Base-by-base conservation (phyloP, 1,140 invertebrate genomes). In the Drosophila jambulina region DNA sequence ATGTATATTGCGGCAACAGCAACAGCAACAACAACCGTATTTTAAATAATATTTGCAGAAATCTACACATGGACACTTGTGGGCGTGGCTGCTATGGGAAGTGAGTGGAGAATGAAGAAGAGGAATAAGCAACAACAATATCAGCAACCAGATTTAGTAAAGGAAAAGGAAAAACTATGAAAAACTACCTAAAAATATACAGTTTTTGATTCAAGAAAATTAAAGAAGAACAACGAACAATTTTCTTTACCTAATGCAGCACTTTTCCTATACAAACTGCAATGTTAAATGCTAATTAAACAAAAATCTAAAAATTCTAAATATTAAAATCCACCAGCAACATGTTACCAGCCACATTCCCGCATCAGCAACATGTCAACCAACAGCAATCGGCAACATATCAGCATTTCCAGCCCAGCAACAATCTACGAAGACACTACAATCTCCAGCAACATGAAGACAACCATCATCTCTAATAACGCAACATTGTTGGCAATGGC, bases 1-100 rank as follows among this genome's bases (percentile, higher is more conserved):
- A 48, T 48, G 46, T 48, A 78, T 51, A 75, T 38, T 34, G 63
- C 58, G 75, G 53, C 54, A 25, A 46, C 45, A 80, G 48, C 63
- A 76, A 72, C 62, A 75, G 67, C 56, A 76, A 72, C 63, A 76
- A 72, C 56, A 72, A 77, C 23, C 69, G 68, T 46, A 76, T 63
- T 80, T 74, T 48, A 36, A 60, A 84, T 57, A 80, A 79, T 88
- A 76, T 62, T 91, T 82, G 29, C 83, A 91, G 91, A 91, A 91
- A 86, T 48, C 80, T 78, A 56, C 86, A 91, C 63, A 79, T 87
- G 85, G 77, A 91, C 61, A 92, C 85, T 43, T 91, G 86, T 87
- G 91, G 91, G 82, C 91, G 91, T 90, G 75, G 74, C 46, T 79
- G 78, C 49, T 90, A 74, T 70, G 65, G 62, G 38, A 86, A 86